These are phyloP conservation scores for Etia nguti DNA, from an alignment of 2,113 vertebrate species.

Conservation along the genomic window DNA sequence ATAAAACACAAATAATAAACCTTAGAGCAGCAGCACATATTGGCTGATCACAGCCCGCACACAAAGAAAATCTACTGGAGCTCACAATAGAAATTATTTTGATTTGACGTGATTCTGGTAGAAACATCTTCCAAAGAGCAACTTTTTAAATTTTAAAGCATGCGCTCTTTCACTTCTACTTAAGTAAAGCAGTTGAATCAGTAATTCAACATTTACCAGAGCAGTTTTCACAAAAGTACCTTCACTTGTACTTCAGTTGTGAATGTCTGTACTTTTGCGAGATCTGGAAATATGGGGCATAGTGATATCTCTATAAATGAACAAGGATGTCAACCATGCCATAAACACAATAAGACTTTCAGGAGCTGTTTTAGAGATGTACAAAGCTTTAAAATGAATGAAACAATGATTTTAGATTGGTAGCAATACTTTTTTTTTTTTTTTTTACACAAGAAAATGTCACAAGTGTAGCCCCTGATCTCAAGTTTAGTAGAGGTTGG, in stretches of 20 bases:
- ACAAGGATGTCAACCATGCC: background rate
- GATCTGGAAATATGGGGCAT: fast-evolving
- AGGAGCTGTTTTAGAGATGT: background rate
- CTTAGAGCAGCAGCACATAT: background rate
- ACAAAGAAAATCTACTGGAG: background rate
- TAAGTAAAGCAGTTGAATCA: too few relatives aligned
- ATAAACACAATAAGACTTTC: background rate
- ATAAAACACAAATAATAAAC: background rate
- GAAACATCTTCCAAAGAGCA: background rate
- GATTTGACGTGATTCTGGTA: background rate
- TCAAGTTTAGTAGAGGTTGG: background rate
- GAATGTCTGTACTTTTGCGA: background rate
- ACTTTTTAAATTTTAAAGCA: too few relatives aligned
- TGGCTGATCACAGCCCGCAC: background rate
- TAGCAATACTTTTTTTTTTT: background rate
- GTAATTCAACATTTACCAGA: too few relatives aligned
- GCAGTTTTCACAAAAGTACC: too few relatives aligned
- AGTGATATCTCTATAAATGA: fast-evolving
- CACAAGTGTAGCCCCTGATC: background rate
- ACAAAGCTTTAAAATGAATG: background rate
- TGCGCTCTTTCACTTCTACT: too few relatives aligned
- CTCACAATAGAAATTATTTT: background rate
- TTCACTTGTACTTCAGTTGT: too few relatives aligned
- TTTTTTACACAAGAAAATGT: background rate
- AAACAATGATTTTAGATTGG: background rate